Evolutionary conservation across 2,888 invertebrate species (phyloP).

Genomic region (Lamellibrachia satsuma): DNA sequence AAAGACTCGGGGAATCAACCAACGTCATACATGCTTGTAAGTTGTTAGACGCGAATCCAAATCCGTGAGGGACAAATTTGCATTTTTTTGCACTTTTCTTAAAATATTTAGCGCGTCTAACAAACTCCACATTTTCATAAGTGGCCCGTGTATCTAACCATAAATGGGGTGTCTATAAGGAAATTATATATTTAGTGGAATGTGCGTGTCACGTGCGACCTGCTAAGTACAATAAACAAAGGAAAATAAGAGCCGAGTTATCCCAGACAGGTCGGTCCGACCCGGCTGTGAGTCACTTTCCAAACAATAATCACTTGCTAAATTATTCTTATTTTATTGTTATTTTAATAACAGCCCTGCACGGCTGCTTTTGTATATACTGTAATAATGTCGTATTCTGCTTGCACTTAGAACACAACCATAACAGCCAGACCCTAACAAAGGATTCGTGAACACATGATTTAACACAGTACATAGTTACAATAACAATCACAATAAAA

Average conservation of each 20-base stretch:
- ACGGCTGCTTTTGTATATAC: background rate
- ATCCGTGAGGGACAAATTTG: too few species aligned
- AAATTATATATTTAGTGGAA: background rate
- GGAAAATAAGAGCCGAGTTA: background rate
- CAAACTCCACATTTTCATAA: too few species aligned
- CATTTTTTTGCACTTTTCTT: too few species aligned
- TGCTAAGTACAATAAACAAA: background rate
- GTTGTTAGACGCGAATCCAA: too few species aligned
- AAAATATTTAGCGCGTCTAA: too few species aligned
- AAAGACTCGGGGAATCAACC: too few species aligned
- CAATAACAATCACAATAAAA: background rate
- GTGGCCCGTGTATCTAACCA: too few species aligned
- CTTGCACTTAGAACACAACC: too few species aligned
- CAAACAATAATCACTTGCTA: background rate
- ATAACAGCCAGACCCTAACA: too few species aligned
- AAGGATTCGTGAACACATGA: background rate
- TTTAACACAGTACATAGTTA: background rate
- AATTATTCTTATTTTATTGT: background rate
- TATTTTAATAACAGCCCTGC: background rate
- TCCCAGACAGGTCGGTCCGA: background rate
- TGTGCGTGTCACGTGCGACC: background rate
- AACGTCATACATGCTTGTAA: too few species aligned
- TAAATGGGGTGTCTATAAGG: too few species aligned
- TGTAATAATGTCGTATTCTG: too few species aligned
- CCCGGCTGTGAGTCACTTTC: background rate